These are phyloP conservation scores for Lycaena phlaeas DNA, from an alignment of 2,888 invertebrate species.

Conservation along the genomic window DNA sequence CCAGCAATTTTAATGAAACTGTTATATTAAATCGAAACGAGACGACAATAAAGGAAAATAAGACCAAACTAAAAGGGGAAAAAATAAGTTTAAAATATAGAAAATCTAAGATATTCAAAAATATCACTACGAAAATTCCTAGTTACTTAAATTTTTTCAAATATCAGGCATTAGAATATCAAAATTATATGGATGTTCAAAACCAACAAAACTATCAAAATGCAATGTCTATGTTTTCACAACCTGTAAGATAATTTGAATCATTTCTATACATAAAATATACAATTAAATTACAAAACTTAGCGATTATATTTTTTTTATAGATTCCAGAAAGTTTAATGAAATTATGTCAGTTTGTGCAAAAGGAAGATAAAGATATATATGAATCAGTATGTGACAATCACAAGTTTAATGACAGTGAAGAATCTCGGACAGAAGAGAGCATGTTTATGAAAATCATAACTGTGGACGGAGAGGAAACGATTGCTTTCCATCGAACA, in stretches of 20 bases:
- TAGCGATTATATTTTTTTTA: conserved; percentile 18
- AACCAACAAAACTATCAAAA: conserved; percentile 11
- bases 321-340: conserved; percentile 48
- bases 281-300: too few relatives aligned
- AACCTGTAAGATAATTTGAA: conserved; percentile 30
- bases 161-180: conserved; percentile 22
- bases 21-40: too few relatives aligned
- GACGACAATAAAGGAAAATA: too few relatives aligned
- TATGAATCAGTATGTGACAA: conserved; percentile 14
- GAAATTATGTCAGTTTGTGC: conserved; percentile 33
- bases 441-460: conserved; percentile 37
- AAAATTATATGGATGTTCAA: conserved; percentile 10
- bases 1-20: too few relatives aligned
- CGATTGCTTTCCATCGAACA: conserved; percentile 34
- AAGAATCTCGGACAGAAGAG: conserved; percentile 34
- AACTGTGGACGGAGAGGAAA: conserved; percentile 41
- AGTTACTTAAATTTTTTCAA: conserved; percentile 25
- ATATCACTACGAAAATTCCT: conserved; percentile 15
- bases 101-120: conserved; percentile 28
- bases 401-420: conserved; percentile 8
- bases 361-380: too few relatives aligned
- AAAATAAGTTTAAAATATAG: conserved; percentile 13
- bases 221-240: neutral
- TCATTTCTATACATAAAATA: too few relatives aligned
- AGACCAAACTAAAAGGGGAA: too few relatives aligned